phyloP scores from a whole-genome alignment of 2,888 invertebrate genomes.

The Hartigia nigra region DNA sequence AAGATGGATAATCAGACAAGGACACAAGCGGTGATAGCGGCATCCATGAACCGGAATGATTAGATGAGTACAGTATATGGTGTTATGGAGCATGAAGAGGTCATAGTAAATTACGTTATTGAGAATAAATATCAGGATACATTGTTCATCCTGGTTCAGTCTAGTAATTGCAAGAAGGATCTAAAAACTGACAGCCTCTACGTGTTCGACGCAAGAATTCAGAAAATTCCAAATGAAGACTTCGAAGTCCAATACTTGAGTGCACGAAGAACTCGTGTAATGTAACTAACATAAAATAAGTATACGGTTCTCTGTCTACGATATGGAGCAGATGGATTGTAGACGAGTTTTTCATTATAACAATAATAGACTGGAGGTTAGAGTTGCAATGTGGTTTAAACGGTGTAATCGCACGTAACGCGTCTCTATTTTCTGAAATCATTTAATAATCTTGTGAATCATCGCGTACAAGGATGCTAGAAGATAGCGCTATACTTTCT shows the following conservation, averaged over 20 bases:
- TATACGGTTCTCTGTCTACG: too few species aligned
- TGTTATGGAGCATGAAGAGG: conserved; percentile 17
- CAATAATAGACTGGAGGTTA: not conserved
- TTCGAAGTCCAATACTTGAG: not conserved
- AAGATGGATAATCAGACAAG: conserved; percentile 15
- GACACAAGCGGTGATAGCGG: conserved; percentile 29
- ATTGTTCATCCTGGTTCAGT: conserved; percentile 27
- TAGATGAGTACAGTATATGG: conserved; percentile 31
- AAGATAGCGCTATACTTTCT: not conserved
- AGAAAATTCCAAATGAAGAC: not conserved
- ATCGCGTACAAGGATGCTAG: not conserved
- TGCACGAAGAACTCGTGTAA: too few species aligned
- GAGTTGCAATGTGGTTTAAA: not conserved
- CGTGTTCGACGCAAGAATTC: not conserved
- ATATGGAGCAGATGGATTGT: not conserved
- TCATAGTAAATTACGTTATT: conserved; percentile 25
- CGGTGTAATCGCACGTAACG: not conserved
- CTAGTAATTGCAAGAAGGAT: conserved; percentile 14
- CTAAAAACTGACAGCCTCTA: not conserved
- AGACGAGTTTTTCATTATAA: not conserved
- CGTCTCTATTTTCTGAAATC: not conserved
- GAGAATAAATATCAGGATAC: conserved; percentile 20
- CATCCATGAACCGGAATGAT: conserved; percentile 28
- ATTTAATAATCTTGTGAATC: not conserved
- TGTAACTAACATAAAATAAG: not conserved